Evolutionary conservation across 2,888 invertebrate genomes (phyloP).

Genomic region (Nyleta sp.): DNA sequence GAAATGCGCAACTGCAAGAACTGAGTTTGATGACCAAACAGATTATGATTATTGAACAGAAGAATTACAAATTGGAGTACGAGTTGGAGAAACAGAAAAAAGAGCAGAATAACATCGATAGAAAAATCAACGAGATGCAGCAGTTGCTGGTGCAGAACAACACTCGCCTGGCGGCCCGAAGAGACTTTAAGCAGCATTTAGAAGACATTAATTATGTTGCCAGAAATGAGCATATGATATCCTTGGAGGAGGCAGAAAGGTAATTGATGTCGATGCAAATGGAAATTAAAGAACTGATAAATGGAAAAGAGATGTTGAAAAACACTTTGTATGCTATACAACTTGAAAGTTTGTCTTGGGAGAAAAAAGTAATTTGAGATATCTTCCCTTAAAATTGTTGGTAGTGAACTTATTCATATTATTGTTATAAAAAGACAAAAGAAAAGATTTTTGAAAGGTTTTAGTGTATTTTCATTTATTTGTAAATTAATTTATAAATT

Average conservation of each 20-base stretch:
- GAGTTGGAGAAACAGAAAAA: slow-evolving; percentile 85
- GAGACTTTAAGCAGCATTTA: slow-evolving; percentile 83
- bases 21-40: slow-evolving; percentile 89
- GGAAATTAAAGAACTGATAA: slow-evolving; percentile 86
- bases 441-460: too few species aligned
- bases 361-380: slow-evolving; percentile 82
- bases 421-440: too few species aligned
- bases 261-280: slow-evolving; percentile 87
- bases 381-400: too few species aligned
- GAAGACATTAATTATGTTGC: slow-evolving; percentile 84
- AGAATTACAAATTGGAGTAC: slow-evolving; percentile 87
- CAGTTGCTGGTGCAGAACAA: slow-evolving; percentile 85
- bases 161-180: slow-evolving; percentile 82
- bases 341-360: slow-evolving; percentile 90
- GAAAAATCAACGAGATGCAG: slow-evolving; percentile 85
- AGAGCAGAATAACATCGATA: slow-evolving; percentile 85
- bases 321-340: slow-evolving; percentile 86
- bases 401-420: too few species aligned
- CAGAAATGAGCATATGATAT: slow-evolving; percentile 83
- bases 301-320: slow-evolving; percentile 86
- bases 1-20: slow-evolving; percentile 87
- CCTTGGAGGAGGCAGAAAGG: slow-evolving; percentile 87
- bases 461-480: too few species aligned
- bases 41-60: slow-evolving; percentile 88
- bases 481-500: too few species aligned